Percentiles rank a stretch among this genome's conserved stretches.
phyloP scores from a whole-genome alignment of 2,797 vertebrate genomes.

The Trematomus bernacchii region DNA sequence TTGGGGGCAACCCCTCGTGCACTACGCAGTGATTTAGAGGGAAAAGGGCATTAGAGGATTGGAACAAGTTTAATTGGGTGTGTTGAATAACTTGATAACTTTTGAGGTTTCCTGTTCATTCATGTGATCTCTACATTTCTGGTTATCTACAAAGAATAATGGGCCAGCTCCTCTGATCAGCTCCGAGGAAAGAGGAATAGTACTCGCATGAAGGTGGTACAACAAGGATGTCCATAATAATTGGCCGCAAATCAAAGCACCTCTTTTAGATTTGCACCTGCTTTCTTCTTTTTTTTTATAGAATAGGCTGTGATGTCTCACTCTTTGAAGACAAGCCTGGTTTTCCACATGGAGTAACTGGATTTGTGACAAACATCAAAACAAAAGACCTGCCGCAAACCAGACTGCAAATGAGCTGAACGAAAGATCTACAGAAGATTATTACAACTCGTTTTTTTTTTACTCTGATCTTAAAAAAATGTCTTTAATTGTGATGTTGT shows the following conservation, averaged over 20 bases:
- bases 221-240: constrained; percentile 56
- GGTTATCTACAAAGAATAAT: constrained; percentile 49
- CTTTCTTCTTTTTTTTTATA: constrained; percentile 40
- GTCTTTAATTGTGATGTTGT: constrained; percentile 30
- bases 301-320: constrained; percentile 63
- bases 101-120: constrained; percentile 55
- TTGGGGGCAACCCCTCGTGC: constrained; percentile 69
- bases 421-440: constrained; percentile 52
- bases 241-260: constrained; percentile 64
- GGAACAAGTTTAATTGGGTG: constrained; percentile 69
- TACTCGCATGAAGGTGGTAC: constrained; percentile 39
- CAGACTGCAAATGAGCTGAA: constrained; percentile 53
- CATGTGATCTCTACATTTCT: constrained; percentile 50
- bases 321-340: constrained; percentile 63
- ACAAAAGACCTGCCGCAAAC: constrained; percentile 52
- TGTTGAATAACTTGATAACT: constrained; percentile 65
- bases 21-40: constrained; percentile 58
- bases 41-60: constrained; percentile 51
- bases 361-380: constrained; percentile 56
- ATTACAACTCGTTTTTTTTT: constrained; percentile 49
- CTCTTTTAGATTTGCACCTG: constrained; percentile 67
- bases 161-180: constrained; percentile 38
- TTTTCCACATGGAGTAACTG: constrained; percentile 58
- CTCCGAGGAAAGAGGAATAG: constrained; percentile 25
- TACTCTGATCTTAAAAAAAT: constrained; percentile 51